A percentile compares a stretch with the other conserved stretches of the same genome.
Evolutionary conservation across 2,113 vertebrate species (phyloP).

Genomic region (Baryphthengus martii): DNA sequence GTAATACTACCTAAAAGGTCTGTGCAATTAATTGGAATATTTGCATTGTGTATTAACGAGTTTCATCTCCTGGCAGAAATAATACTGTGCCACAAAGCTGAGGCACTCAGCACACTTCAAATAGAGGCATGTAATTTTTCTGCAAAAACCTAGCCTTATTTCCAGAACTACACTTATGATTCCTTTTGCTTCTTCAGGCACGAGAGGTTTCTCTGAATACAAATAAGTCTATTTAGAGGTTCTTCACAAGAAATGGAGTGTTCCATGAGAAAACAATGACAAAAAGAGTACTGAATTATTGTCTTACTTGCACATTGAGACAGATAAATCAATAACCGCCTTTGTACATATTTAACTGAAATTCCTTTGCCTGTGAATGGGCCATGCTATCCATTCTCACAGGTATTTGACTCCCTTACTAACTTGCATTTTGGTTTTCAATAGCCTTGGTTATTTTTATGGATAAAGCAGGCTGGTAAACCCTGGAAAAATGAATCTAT

Average conservation of each 20-base stretch:
- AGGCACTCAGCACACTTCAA: neutral
- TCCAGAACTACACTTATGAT: neutral
- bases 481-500: neutral
- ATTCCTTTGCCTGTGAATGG: neutral
- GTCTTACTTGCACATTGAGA: neutral
- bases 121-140: neutral
- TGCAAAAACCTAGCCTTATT: neutral
- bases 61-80: neutral
- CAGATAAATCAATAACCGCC: neutral
- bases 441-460: neutral
- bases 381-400: neutral
- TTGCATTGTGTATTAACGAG: neutral
- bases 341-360: neutral
- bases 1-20: neutral
- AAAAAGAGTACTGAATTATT: neutral
- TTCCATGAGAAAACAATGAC: neutral
- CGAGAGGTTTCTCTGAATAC: neutral
- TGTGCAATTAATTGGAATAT: neutral
- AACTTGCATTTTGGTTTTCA: neutral
- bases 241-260: neutral
- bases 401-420: neutral
- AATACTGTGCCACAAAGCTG: neutral
- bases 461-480: neutral
- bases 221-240: neutral
- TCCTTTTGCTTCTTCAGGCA: neutral